Base-by-base conservation (phyloP, 2,888 invertebrate species). In the Gasteruption jaculator region DNA sequence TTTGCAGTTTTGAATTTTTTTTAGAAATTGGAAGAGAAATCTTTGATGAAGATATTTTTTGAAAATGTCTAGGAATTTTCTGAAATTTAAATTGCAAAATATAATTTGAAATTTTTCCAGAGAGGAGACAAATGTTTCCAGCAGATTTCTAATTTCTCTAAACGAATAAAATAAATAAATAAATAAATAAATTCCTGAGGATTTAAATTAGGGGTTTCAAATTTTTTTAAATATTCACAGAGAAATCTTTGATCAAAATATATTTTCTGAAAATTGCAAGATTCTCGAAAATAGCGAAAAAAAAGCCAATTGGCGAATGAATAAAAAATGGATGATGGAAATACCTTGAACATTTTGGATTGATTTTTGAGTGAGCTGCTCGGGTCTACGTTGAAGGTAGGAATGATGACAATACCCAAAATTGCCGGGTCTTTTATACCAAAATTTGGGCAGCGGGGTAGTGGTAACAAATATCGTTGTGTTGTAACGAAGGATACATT, bases 341-440 rank as follows among this genome's bases (percentile, higher is more conserved):
- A 27, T 50, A 50, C 52, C 50, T 53, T 52, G 44, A 45, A 48
- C 54, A 51, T 54, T 45, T 46, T 37, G 3, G 35, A 25, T 14
- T 33, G 31, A 27, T 18, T 32, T 45, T 27, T 10, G 7, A 39
- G 12, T 27, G 25, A 35, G 34, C 38, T n/a, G 46, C 36, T 36
- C 48, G 36, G 37, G 20, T 32, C 46, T 41, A 45, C 41, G 41
- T 41, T 45, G 42, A 32, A 42, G 36, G 42, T 27, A 43, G 35
- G 38, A 51, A 38, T 49, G 52, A 43, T 48, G 52, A 45, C 43
- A 43, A 39, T 46, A 4, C 16, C 15, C 11, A 36, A 32, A 35
- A 36, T 37, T 27, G 26, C 36, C 16, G 12, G 37, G 36, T 43
- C 50, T 49, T 53, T 47, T 53, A 53, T 52, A 53, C 48, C 31